phyloP scores from a whole-genome alignment of 2,113 vertebrate genomes.

The Miniopterus natalensis region DNA sequence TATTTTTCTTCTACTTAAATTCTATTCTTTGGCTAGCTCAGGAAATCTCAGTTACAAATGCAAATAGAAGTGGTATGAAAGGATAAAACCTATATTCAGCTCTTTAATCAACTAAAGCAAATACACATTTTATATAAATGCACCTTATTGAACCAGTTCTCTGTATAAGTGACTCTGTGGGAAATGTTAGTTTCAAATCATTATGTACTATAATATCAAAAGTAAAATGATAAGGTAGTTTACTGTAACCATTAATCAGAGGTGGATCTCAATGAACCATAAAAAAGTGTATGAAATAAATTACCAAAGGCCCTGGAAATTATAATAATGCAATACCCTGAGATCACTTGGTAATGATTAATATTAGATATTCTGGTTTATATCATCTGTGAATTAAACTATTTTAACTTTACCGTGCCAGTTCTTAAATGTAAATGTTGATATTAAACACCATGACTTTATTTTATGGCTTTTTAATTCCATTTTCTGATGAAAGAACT shows the following conservation, averaged over 20 bases:
- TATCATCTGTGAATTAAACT: background rate
- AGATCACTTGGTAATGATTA: background rate
- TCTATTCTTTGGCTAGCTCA: background rate
- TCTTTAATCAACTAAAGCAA: constrained; percentile 36
- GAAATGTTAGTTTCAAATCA: background rate
- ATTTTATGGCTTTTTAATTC: background rate
- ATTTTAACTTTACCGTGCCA: background rate
- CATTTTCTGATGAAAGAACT: background rate
- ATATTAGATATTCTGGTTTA: background rate
- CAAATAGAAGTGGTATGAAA: background rate
- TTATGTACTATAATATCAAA: background rate
- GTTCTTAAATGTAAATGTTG: background rate
- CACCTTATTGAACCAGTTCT: background rate
- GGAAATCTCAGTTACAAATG: background rate
- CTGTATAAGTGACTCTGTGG: background rate
- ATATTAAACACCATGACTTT: constrained; percentile 16
- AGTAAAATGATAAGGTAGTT: background rate
- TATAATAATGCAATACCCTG: background rate
- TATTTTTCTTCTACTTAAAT: background rate
- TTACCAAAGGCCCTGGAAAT: background rate
- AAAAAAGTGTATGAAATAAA: constrained; percentile 13
- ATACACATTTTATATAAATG: background rate
- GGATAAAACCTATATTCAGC: background rate
- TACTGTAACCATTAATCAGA: background rate
- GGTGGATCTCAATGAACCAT: background rate